Percentiles rank a stretch among this genome's conserved stretches.
Conservation (phyloP, 2,888 invertebrate species). For the Thyatira batis region DNA sequence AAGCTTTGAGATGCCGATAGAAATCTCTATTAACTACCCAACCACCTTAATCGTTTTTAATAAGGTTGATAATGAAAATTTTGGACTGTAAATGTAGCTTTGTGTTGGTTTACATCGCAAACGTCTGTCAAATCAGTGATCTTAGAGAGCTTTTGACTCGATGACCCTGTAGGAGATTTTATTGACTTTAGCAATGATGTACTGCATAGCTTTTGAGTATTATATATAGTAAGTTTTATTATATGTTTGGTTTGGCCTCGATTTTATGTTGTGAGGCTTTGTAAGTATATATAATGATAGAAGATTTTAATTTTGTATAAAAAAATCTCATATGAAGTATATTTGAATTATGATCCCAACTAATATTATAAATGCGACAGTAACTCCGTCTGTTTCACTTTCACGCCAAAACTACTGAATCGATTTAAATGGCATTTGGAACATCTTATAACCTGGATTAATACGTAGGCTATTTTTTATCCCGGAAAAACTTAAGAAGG, state of each 20-base stretch:
- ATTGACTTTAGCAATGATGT: slow-evolving; percentile 2
- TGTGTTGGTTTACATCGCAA: slow-evolving; percentile 15
- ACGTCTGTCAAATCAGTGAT: slow-evolving; percentile 35
- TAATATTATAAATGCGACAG: too few species aligned
- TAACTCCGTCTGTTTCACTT: too few species aligned
- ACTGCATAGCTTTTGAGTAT: neutral
- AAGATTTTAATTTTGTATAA: too few species aligned
- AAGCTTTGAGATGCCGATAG: slow-evolving; percentile 3
- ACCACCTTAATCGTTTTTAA: neutral
- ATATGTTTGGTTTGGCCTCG: neutral
- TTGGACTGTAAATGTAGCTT: slow-evolving; percentile 14
- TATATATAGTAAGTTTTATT: neutral
- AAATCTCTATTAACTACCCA: neutral
- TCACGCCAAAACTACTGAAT: too few species aligned
- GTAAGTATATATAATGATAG: neutral
- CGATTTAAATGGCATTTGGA: too few species aligned
- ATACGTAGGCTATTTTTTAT: too few species aligned
- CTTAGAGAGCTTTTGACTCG: slow-evolving; percentile 27
- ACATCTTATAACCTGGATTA: too few species aligned
- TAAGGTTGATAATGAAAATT: slow-evolving; percentile 11
- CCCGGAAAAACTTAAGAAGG: too few species aligned
- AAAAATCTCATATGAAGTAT: too few species aligned
- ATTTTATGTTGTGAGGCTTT: neutral
- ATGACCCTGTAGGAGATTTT: slow-evolving; percentile 22
- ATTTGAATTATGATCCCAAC: too few species aligned